Conservation (phyloP, 2,113 vertebrate genomes). For the Polypterus bichir region DNA sequence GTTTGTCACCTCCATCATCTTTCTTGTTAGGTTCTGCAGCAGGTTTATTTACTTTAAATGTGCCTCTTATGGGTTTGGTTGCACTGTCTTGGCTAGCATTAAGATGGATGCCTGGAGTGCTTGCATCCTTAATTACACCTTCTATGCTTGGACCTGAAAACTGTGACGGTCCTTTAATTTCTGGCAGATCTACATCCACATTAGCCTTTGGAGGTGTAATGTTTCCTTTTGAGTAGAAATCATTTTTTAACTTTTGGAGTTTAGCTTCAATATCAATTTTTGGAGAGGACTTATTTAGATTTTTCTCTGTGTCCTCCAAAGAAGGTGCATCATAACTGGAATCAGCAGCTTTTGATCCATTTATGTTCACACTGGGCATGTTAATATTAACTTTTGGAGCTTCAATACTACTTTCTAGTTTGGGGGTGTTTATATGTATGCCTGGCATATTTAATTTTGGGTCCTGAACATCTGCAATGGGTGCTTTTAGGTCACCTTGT, state of each 20-base stretch:
- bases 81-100: constrained; percentile 13
- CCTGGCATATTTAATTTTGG: constrained; percentile 17
- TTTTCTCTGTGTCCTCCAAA: constrained; percentile 8
- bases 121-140: neutral
- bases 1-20: constrained; percentile 26
- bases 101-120: constrained; percentile 7
- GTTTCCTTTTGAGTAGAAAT: no score
- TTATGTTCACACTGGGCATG: constrained; percentile 14
- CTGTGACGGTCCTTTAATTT: constrained; percentile 5
- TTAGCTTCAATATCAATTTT: constrained; percentile 37
- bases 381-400: neutral
- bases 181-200: no score
- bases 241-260: constrained; percentile 27
- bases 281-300: constrained; percentile 10
- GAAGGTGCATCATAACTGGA: constrained; percentile 22
- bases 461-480: constrained; percentile 17
- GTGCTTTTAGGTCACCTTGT: neutral
- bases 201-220: no score
- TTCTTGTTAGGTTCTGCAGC: constrained; percentile 6
- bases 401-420: neutral
- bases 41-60: constrained; percentile 41
- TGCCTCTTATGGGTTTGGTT: constrained; percentile 28
- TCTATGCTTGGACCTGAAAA: neutral
- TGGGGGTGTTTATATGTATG: neutral
- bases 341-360: constrained; percentile 31